Conservation (phyloP, 2,113 vertebrate genomes). For the Arothron firmamentum region DNA sequence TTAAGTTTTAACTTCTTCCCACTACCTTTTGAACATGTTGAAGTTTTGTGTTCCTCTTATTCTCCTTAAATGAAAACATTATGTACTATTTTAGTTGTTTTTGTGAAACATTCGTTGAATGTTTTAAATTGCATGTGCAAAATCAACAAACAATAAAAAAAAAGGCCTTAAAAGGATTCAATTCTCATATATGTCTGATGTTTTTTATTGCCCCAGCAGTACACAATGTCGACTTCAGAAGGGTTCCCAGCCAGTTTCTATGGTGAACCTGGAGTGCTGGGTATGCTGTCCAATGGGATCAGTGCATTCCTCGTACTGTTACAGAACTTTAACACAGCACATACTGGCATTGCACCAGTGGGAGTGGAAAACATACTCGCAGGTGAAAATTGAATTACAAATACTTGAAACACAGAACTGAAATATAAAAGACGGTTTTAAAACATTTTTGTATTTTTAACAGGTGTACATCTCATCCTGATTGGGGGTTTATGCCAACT, state of each 20-base stretch:
- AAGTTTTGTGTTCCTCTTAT: too few relatives aligned
- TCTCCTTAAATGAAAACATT: too few relatives aligned
- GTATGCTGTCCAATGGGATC: constrained; percentile 83
- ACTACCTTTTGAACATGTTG: too few relatives aligned
- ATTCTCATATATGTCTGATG: too few relatives aligned
- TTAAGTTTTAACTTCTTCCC: too few relatives aligned
- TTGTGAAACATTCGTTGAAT: too few relatives aligned
- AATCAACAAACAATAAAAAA: too few relatives aligned
- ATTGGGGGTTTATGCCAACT: constrained; percentile 84
- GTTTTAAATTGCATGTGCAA: too few relatives aligned
- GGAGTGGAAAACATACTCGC: constrained; percentile 81
- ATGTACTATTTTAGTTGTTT: too few relatives aligned
- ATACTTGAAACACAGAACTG: not conserved
- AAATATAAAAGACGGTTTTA: not conserved
- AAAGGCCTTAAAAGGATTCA: too few relatives aligned
- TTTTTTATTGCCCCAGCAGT: constrained; percentile 6
- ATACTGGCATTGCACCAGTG: constrained; percentile 61
- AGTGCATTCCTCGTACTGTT: constrained; percentile 86
- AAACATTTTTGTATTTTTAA: not conserved
- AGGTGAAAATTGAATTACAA: constrained; percentile 66
- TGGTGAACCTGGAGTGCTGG: constrained; percentile 84
- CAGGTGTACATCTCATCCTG: constrained; percentile 85
- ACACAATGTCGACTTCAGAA: constrained; percentile 66
- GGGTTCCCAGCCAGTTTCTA: constrained; percentile 89
- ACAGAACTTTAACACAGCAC: constrained; percentile 77